These are phyloP conservation scores for Corythucha ciliata DNA, from an alignment of 2,888 invertebrate species.

Conservation along the genomic window DNA sequence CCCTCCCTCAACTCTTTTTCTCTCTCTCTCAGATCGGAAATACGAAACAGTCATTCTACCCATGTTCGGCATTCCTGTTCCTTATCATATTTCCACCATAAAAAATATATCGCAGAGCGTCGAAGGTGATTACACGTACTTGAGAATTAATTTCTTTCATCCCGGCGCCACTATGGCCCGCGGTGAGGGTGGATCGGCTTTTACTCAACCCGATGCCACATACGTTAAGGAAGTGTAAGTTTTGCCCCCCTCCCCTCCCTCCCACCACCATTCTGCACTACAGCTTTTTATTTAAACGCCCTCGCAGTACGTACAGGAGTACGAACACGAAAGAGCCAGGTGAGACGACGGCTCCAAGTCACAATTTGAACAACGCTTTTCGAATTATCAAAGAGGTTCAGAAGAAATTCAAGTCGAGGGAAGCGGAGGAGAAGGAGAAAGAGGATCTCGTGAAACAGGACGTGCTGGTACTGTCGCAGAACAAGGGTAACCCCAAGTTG, in stretches of 20 bases:
- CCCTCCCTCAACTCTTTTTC: neutral
- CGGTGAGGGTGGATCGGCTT: conserved; percentile 81
- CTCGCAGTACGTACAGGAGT: conserved; percentile 79
- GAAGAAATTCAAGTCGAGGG: conserved; percentile 94
- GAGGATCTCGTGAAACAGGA: conserved; percentile 99
- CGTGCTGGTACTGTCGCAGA: conserved; percentile 82
- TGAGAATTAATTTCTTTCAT: conserved; percentile 96
- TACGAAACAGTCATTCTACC: conserved; percentile 98
- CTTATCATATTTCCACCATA: conserved; percentile 97
- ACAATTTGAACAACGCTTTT: conserved; percentile 93
- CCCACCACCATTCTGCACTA: neutral
- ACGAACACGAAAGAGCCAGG: conserved; percentile 97
- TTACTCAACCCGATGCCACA: conserved; percentile 90
- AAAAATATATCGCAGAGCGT: conserved; percentile 98
- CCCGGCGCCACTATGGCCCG: conserved; percentile 94
- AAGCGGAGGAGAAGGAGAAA: conserved; percentile 96
- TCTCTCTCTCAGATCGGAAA: conserved; percentile 65
- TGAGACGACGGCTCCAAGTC: conserved; percentile 84
- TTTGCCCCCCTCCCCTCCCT: neutral
- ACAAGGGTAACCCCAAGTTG: conserved; percentile 94
- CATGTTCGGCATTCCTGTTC: conserved; percentile 89
- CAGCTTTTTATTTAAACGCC: conserved; percentile 1
- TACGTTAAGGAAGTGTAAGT: conserved; percentile 96
- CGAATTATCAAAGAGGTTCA: conserved; percentile 98
- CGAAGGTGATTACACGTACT: conserved; percentile 97